phyloP scores from a whole-genome alignment of 92 coral and sea anemone species.

The Epizoanthus illoricatus region DNA sequence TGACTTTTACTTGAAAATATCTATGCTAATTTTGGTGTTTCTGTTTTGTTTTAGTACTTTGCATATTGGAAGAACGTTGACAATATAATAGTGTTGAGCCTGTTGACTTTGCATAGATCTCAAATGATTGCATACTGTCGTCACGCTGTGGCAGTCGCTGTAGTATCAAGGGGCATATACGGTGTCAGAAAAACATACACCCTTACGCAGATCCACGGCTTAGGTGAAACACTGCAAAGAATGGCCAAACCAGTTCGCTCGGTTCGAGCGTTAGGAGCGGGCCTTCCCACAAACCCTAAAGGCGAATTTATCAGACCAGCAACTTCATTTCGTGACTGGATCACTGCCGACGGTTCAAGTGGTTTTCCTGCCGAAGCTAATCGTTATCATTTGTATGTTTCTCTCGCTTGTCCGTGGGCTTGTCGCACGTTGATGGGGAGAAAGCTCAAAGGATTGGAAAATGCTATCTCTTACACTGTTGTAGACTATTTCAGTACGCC shows the following conservation, averaged over 20 bases:
- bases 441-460: slow-evolving; percentile 83
- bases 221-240: neutral
- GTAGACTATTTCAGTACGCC: too few species aligned
- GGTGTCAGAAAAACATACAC: too few species aligned
- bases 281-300: slow-evolving; percentile 35
- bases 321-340: slow-evolving; percentile 63
- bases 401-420: slow-evolving; percentile 89
- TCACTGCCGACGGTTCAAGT: slow-evolving; percentile 83
- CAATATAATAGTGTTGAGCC: too few species aligned
- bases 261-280: slow-evolving; percentile 5
- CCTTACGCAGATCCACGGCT: too few species aligned
- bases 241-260: slow-evolving; percentile 31
- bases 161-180: too few species aligned
- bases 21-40: too few species aligned
- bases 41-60: too few species aligned
- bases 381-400: slow-evolving; percentile 85
- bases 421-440: slow-evolving; percentile 71
- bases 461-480: slow-evolving; percentile 60
- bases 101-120: too few species aligned
- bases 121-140: too few species aligned
- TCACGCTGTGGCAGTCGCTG: too few species aligned
- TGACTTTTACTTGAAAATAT: too few species aligned
- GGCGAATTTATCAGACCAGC: slow-evolving; percentile 66
- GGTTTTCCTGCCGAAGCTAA: slow-evolving; percentile 80
- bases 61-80: too few species aligned